These are phyloP conservation scores for Erythrocercus mccallii DNA, from an alignment of 2,113 vertebrate genomes.

Conservation along the genomic window DNA sequence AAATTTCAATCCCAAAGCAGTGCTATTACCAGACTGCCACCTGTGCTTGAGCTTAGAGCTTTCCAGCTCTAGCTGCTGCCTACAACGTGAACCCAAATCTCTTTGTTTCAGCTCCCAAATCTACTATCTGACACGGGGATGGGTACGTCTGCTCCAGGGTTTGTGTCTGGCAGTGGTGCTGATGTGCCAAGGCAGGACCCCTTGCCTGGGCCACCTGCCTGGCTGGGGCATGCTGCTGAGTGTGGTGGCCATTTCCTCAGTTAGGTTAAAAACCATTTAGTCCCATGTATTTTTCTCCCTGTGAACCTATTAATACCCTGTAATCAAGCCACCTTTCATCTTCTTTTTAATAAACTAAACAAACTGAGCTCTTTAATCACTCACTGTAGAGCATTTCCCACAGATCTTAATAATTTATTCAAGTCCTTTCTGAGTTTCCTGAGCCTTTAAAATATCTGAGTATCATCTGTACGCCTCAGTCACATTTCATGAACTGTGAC, in stretches of 20 bases:
- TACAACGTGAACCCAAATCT: not conserved
- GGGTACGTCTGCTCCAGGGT: not conserved
- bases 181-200: accelerated
- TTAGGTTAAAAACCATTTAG: not conserved
- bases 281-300: not conserved
- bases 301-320: not conserved
- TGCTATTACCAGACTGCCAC: not conserved
- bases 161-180: accelerated
- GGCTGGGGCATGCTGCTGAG: not conserved
- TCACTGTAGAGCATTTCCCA: not conserved
- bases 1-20: no score
- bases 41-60: accelerated
- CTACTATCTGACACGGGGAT: accelerated
- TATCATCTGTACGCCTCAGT: not conserved
- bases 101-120: not conserved
- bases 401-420: not conserved
- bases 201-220: accelerated
- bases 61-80: not conserved
- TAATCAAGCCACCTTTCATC: not conserved
- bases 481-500: not conserved
- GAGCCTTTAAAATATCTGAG: not conserved
- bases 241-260: accelerated
- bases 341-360: not conserved
- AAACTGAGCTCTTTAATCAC: not conserved
- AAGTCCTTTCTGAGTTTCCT: not conserved